A percentile compares a stretch with the other conserved stretches of the same genome.
These are phyloP conservation scores for Boleophthalmus pectinirostris DNA, from an alignment of 2,113 vertebrate genomes.

Conservation along the genomic window DNA sequence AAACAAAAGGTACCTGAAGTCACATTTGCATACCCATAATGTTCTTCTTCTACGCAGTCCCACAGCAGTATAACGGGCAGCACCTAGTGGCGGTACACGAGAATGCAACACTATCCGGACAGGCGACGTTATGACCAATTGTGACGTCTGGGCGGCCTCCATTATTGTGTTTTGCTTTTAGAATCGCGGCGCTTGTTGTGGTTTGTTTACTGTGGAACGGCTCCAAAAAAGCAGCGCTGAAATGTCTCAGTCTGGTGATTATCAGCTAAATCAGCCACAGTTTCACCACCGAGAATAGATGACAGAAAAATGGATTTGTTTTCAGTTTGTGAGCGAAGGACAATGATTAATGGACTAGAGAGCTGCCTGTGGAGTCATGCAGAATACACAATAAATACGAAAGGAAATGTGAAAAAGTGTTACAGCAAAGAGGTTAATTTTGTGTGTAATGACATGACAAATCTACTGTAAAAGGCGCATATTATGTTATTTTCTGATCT, in stretches of 20 bases:
- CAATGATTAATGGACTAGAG: conserved; percentile 34
- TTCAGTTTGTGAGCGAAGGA: conserved; percentile 7
- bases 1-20: too few relatives aligned
- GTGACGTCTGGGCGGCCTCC: neutral
- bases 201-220: neutral
- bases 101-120: too few relatives aligned
- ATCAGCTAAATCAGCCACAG: conserved; percentile 12
- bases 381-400: neutral
- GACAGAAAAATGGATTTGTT: conserved; percentile 35
- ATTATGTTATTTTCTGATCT: too few relatives aligned
- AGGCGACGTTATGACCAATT: too few relatives aligned
- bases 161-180: neutral
- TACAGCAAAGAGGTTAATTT: neutral
- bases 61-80: too few relatives aligned
- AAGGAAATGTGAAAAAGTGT: neutral
- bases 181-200: neutral
- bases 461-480: too few relatives aligned
- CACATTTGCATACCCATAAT: too few relatives aligned
- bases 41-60: too few relatives aligned
- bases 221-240: neutral
- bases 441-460: neutral
- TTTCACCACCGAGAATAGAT: conserved; percentile 19
- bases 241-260: conserved; percentile 33
- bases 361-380: neutral
- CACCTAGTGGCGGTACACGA: too few relatives aligned